Conservation (phyloP, 2,888 invertebrate species). For the Scaptomyza tumidula region DNA sequence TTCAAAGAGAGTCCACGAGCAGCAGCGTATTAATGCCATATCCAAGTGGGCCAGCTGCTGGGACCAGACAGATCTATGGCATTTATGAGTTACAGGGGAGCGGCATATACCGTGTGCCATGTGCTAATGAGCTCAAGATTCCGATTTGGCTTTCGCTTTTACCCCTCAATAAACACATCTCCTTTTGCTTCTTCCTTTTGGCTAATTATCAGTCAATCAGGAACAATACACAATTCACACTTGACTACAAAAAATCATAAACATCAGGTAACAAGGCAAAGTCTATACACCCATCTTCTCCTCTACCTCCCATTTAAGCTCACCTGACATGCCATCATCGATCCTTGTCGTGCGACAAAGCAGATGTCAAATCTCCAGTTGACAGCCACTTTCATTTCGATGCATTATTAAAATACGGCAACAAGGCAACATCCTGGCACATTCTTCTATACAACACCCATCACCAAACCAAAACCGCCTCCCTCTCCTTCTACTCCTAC, state of each 20-base stretch:
- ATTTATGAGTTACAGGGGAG: slow-evolving; percentile 65
- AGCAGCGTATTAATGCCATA: slow-evolving; percentile 71
- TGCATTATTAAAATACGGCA: slow-evolving; percentile 80
- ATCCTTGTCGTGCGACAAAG: slow-evolving; percentile 77
- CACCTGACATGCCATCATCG: slow-evolving; percentile 66
- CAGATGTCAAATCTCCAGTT: slow-evolving; percentile 79
- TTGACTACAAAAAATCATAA: slow-evolving; percentile 13
- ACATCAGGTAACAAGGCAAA: background rate
- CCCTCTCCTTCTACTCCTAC: background rate
- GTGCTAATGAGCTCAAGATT: slow-evolving; percentile 65
- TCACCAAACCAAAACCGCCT: background rate
- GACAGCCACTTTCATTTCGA: slow-evolving; percentile 79
- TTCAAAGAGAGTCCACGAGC: slow-evolving; percentile 69
- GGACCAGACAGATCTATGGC: slow-evolving; percentile 68
- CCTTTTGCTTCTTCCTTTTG: background rate
- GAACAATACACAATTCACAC: background rate
- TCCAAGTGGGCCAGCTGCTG: slow-evolving; percentile 77
- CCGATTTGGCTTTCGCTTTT: slow-evolving; percentile 5
- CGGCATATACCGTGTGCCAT: slow-evolving; percentile 35
- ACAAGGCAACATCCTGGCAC: slow-evolving; percentile 75
- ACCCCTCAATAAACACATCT: slow-evolving; percentile 1
- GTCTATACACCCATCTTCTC: background rate
- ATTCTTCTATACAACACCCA: slow-evolving; percentile 39
- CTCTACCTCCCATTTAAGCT: slow-evolving; percentile 5
- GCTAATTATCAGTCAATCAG: slow-evolving; percentile 60